Base-by-base conservation (phyloP, 2,797 vertebrate species). In the Hippopotamyrus pictus region DNA sequence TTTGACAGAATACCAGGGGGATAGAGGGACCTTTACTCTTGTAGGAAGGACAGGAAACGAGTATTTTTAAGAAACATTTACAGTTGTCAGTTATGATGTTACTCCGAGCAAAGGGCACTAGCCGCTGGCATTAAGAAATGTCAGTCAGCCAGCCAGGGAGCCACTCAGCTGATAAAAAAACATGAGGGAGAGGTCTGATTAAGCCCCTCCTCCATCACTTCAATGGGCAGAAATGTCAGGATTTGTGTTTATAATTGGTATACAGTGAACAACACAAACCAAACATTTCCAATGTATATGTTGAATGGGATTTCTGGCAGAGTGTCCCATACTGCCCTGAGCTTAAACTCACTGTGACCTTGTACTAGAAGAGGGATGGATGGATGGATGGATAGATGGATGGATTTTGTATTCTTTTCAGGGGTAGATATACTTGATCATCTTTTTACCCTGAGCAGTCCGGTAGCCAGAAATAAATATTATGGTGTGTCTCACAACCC, bases 91-190 rank as follows among this genome's bases (percentile, higher is more conserved):
- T 82, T 82, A 41, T 82, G 76, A 82, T 46, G 76, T 82, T 82
- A 82, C 44, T 82, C 76, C 2, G 76, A 41, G 44, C 17, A 82
- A 82, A 82, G 44, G 76, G 76, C 76, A 7, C 19, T 22, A 41
- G 76, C 41, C 5, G 12, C 5, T 86, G 50, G 84, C 69, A 88
- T 88, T 84, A 44, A 44, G 7, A 59, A 89, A 89, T 44, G 76
- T 54, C 79, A 83, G 50, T 6, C 33, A 7, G 53, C 41, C 17
- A 25, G 51, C 33, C 25, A 57, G 17, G 3, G 12, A n/a, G 29
- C 54, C n/a, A 7, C 37, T 11, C 79, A 76, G 76, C 73, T 59
- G 87, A 51, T 51, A 54, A 48, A 54, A 57, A 53, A 33, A 53
- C 51, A 86, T 8, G 14, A 9, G 29, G 25, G 51, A 50, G 82